Conservation (phyloP, 1,140 invertebrate genomes). For the Fragariocoptes setiger region DNA sequence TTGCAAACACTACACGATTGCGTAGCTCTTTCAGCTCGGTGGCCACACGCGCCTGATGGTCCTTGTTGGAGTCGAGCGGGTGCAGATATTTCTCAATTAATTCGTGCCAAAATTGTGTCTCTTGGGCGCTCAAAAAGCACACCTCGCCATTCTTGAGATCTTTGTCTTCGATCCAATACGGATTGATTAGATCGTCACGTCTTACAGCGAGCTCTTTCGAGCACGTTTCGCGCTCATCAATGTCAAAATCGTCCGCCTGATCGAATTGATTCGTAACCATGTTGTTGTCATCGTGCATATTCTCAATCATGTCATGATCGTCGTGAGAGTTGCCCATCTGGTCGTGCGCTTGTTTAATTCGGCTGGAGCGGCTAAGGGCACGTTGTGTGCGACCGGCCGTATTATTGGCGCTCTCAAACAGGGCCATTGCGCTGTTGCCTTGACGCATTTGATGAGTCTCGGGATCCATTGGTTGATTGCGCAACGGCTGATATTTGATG, state of each 20-base stretch:
- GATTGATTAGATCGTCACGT: constrained; percentile 49
- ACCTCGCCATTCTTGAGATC: constrained; percentile 61
- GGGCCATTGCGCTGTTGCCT: neutral
- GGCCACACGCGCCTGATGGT: constrained; percentile 12
- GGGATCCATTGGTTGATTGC: neutral
- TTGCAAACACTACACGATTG: constrained; percentile 14
- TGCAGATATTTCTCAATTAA: constrained; percentile 24
- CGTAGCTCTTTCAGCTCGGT: constrained; percentile 14
- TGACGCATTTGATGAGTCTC: neutral
- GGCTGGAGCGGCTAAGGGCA: no score
- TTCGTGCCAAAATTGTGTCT: constrained; percentile 72
- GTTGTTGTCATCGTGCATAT: neutral
- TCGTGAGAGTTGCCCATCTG: constrained; percentile 6
- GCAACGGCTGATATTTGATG: neutral
- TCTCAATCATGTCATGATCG: constrained; percentile 1
- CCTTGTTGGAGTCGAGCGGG: constrained; percentile 13
- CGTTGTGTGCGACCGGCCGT: no score
- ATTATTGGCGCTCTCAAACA: no score
- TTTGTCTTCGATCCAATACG: constrained; percentile 74
- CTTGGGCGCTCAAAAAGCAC: constrained; percentile 42
- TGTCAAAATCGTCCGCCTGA: constrained; percentile 1
- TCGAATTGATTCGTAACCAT: neutral
- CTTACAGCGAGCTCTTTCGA: constrained; percentile 23
- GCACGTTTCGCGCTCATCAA: constrained; percentile 14
- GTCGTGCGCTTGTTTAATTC: no score